Evolutionary conservation across 2,888 invertebrate genomes (phyloP).

Genomic region (Embidobia sp.): DNA sequence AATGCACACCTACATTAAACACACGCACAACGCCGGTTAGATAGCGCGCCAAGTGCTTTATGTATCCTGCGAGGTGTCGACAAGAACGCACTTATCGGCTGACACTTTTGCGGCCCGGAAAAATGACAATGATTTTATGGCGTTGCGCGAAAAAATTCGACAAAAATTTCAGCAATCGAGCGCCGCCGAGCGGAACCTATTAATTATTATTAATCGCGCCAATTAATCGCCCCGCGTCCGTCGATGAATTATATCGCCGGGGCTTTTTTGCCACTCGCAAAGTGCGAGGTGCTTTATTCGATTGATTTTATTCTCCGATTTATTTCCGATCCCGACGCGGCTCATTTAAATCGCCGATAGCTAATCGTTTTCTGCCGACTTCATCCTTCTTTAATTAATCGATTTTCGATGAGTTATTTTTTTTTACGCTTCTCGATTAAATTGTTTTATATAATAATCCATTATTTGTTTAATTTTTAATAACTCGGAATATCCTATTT

Average conservation of each 20-base stretch:
- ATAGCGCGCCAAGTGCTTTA: slow-evolving; percentile 65
- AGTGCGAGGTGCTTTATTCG: slow-evolving; percentile 22
- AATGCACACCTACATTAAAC: slow-evolving; percentile 53
- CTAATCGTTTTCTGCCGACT: too few relatives aligned
- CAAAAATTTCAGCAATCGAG: slow-evolving; percentile 36
- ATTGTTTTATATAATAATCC: too few relatives aligned
- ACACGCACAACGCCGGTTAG: slow-evolving; percentile 46
- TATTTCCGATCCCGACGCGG: slow-evolving; percentile 1
- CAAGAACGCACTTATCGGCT: slow-evolving; percentile 63
- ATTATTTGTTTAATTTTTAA: too few relatives aligned
- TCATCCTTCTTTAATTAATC: too few relatives aligned
- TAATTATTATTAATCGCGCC: slow-evolving; percentile 77
- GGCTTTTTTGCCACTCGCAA: slow-evolving; percentile 66
- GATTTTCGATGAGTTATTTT: too few relatives aligned
- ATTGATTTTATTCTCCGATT: slow-evolving; percentile 17
- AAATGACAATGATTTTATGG: slow-evolving; percentile 62
- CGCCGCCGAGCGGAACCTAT: slow-evolving; percentile 71
- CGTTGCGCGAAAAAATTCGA: slow-evolving; percentile 15
- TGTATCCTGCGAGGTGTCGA: slow-evolving; percentile 63
- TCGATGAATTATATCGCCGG: slow-evolving; percentile 59
- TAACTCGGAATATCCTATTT: too few relatives aligned
- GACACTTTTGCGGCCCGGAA: slow-evolving; percentile 51
- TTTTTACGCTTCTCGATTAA: too few relatives aligned
- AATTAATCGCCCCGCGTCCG: slow-evolving; percentile 73
- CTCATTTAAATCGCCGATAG: not conserved